Conservation (phyloP, 2,888 invertebrate genomes). For the Drosophila kambysellisi region DNA sequence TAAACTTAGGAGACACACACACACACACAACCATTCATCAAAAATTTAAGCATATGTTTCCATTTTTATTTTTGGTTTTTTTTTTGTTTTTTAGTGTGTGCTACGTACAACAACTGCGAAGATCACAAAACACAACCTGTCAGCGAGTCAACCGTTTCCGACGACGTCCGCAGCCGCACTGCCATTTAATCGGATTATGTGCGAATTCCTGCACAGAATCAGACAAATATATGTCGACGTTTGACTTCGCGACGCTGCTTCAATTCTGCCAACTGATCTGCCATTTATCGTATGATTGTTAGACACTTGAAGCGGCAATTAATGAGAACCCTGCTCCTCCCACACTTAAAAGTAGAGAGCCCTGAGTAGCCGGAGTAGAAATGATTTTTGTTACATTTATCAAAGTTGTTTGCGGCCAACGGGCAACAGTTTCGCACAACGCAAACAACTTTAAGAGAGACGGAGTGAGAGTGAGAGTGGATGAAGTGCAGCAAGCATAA, state of each 20-base stretch:
- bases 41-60: neutral
- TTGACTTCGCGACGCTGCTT: neutral
- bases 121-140: slow-evolving; percentile 22
- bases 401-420: neutral
- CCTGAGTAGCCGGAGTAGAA: neutral
- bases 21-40: neutral
- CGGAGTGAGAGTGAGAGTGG: neutral
- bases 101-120: slow-evolving; percentile 7
- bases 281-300: slow-evolving; percentile 12
- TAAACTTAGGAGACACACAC: neutral
- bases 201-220: slow-evolving; percentile 8
- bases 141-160: slow-evolving; percentile 50
- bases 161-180: slow-evolving; percentile 54
- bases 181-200: slow-evolving; percentile 8
- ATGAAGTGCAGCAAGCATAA: neutral
- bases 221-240: neutral
- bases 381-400: neutral
- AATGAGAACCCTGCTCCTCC: neutral
- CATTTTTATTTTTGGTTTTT: neutral
- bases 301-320: slow-evolving; percentile 5
- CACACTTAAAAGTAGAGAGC: neutral
- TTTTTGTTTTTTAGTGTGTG: no score
- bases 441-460: neutral
- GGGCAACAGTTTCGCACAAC: neutral
- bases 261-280: slow-evolving; percentile 21